Conservation (phyloP, 2,888 invertebrate genomes). For the Dyspetes luteomarginatus region DNA sequence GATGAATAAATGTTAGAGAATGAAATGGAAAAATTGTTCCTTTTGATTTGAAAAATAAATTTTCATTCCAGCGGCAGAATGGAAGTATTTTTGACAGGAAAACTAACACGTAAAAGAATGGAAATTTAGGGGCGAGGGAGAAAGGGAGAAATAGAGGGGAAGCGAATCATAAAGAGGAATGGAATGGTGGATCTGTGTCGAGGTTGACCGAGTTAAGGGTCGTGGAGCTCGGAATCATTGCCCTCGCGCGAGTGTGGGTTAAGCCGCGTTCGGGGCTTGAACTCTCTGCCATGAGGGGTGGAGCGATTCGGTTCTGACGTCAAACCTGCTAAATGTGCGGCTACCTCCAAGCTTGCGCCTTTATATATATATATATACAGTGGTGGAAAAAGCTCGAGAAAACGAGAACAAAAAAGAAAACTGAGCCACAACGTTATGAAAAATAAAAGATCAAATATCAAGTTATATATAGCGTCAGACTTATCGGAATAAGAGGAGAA, state of each 20-base stretch:
- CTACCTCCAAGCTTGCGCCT: slow-evolving; percentile 18
- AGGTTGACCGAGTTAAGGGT: slow-evolving; percentile 82
- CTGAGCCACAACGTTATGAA: slow-evolving; percentile 15
- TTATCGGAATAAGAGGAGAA: too few species aligned
- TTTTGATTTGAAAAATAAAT: not conserved
- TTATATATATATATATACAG: not conserved
- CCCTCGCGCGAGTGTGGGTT: slow-evolving; percentile 66
- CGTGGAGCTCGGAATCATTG: slow-evolving; percentile 77
- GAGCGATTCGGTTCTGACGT: slow-evolving; percentile 65
- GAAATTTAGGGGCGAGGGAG: slow-evolving; percentile 11
- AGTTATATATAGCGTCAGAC: too few species aligned
- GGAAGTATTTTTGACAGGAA: not conserved
- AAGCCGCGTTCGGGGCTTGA: slow-evolving; percentile 63
- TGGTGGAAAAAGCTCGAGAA: not conserved
- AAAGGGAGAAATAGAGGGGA: not conserved
- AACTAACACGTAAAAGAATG: not conserved
- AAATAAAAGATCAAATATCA: slow-evolving; percentile 4
- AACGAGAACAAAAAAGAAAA: not conserved
- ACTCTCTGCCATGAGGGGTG: slow-evolving; percentile 33
- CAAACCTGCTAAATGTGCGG: slow-evolving; percentile 59
- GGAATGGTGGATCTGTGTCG: slow-evolving; percentile 76
- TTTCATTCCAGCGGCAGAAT: not conserved
- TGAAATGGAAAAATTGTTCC: not conserved
- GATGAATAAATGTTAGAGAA: not conserved
- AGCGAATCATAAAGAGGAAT: slow-evolving; percentile 54